phyloP scores from a whole-genome alignment of 2,113 vertebrate genomes.

The Nanorana parkeri region DNA sequence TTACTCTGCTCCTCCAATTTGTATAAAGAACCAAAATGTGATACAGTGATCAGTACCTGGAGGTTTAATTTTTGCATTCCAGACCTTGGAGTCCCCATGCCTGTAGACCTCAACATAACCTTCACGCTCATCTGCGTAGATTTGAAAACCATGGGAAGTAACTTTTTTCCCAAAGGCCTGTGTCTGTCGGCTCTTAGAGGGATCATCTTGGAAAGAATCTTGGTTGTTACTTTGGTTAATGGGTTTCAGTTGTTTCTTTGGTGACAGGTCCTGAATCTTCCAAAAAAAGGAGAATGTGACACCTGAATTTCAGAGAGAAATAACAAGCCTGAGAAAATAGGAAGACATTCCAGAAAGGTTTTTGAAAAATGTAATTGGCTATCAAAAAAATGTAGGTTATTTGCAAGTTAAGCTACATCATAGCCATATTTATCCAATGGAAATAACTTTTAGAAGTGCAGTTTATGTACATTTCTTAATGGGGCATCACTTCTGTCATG shows the following conservation, averaged over 20 bases:
- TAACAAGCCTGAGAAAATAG: background rate
- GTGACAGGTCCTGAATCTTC: constrained; percentile 76
- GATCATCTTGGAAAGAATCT: constrained; percentile 70
- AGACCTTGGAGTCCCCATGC: constrained; percentile 79
- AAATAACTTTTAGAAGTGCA: too few species aligned
- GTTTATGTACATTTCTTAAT: too few species aligned
- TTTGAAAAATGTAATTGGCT: too few species aligned
- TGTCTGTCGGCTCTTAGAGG: constrained; percentile 61
- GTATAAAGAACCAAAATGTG: background rate
- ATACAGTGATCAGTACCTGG: constrained; percentile 75
- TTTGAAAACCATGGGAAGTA: constrained; percentile 89
- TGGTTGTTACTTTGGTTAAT: constrained; percentile 61
- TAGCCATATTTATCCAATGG: too few species aligned
- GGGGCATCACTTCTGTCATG: too few species aligned
- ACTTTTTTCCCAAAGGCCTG: constrained; percentile 85
- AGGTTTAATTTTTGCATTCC: constrained; percentile 85
- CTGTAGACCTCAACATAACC: constrained; percentile 90
- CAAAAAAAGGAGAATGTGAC: constrained; percentile 97
- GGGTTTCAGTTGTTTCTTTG: background rate
- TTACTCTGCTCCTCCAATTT: too few species aligned
- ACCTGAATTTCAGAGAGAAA: constrained; percentile 70
- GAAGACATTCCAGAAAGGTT: too few species aligned
- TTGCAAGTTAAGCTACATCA: too few species aligned
- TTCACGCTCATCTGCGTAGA: constrained; percentile 77
- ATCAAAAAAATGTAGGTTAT: too few species aligned